Base-by-base conservation (phyloP, 30 jellyfish, hydroid and myxozoan genomes). In the Hydra vulgaris region DNA sequence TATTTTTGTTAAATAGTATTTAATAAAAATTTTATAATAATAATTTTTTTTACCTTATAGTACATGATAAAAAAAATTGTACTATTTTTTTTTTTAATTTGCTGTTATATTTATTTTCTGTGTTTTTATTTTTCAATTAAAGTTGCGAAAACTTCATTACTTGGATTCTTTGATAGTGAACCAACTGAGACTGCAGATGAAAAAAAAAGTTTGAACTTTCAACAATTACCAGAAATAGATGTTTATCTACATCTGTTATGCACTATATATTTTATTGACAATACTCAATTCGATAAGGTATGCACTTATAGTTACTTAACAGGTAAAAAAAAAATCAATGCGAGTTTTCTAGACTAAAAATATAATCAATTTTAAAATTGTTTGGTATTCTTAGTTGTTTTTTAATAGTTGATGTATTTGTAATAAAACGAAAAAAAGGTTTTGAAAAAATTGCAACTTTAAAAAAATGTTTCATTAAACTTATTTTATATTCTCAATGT, bases 171-270 rank as follows among this genome's bases (percentile, higher is more conserved):
- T 78, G 70, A 70, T 73, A 82, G 56, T 70, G 83, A 81, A 77
- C 86, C 74, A 56, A 85, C 76, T 21, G 86, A 81, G 23, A 22
- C 81, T 66, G 52, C 88, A 53, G 83, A 90, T 53, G 86, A 89
- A 86, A 81, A 90, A 26, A 88, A 84, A 81, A 82, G 72, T 15
- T 81, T 89, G 8, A 73, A 77, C 27, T 76, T 79, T 27, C 88
- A 85, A 21, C 96, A 87, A 26, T 79, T 86, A 1, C 98, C 98
- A 15, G 98, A 91, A 83, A 84, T 83, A 3, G 98, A 91, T 53
- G 82, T 84, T 17, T 91, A 87, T 86, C 68, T 91, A 53, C 96
- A 86, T 71, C 86, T 91, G 17, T 79, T 91, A 78, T 84, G 71
- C 73, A 73, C 80, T 3, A 53, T 91, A 66, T 80, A 88, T 19